phyloP scores from a whole-genome alignment of 1,140 invertebrate species.

The Chironomus tepperi region DNA sequence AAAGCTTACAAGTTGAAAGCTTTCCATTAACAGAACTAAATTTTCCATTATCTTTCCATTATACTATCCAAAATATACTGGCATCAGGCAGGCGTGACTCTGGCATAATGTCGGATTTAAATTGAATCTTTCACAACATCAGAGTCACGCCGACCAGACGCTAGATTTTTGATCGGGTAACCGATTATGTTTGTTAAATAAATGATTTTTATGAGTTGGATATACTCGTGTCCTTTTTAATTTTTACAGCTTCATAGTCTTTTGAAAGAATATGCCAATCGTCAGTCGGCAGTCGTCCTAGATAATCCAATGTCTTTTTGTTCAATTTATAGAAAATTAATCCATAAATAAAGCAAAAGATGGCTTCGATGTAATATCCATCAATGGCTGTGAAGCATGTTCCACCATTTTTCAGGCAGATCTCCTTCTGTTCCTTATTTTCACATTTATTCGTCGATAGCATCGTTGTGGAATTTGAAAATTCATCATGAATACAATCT shows the following conservation, averaged over 20 bases:
- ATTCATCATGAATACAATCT: conserved; percentile 49
- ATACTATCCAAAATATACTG: no score
- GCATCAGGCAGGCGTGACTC: no score
- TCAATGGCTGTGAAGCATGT: conserved; percentile 66
- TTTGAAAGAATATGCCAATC: conserved; percentile 40
- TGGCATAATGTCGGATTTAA: no score
- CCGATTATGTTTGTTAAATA: neutral
- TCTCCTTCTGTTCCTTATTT: conserved; percentile 42
- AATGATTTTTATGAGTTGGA: neutral
- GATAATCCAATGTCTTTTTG: conserved; percentile 41
- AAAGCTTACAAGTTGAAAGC: no score
- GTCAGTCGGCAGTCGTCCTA: conserved; percentile 43
- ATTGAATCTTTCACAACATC: no score
- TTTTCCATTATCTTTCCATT: no score
- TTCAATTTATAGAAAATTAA: conserved; percentile 71
- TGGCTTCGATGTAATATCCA: conserved; percentile 85
- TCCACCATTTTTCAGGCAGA: conserved; percentile 58
- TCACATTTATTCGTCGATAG: conserved; percentile 45
- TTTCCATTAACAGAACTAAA: no score
- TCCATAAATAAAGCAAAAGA: conserved; percentile 71
- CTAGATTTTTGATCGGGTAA: no score
- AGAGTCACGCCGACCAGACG: no score
- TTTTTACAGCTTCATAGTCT: neutral
- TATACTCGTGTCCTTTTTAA: neutral
- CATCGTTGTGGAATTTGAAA: conserved; percentile 35